Conservation (phyloP, 2,888 invertebrate species). For the Spilosoma lubricipeda region DNA sequence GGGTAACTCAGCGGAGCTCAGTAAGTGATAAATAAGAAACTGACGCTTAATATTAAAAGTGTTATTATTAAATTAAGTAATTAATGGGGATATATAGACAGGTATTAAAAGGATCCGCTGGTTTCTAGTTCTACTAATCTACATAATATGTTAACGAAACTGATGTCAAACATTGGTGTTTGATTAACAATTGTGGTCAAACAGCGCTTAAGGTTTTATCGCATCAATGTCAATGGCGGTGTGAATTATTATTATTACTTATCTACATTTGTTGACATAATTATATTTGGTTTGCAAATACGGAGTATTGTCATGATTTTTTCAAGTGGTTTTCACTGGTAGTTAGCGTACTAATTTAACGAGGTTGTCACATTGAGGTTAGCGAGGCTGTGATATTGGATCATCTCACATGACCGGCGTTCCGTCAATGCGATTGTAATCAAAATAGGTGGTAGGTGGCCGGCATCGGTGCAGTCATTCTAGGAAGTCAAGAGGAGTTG, state of each 20-base stretch:
- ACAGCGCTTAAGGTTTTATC: background rate
- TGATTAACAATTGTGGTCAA: constrained; percentile 9
- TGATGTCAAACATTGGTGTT: background rate
- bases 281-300: constrained; percentile 4
- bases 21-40: background rate
- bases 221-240: constrained; percentile 9
- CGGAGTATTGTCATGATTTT: constrained; percentile 3
- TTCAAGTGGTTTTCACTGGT: constrained; percentile 9
- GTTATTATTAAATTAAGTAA: background rate
- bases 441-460: constrained; percentile 55
- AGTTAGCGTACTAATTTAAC: constrained; percentile 13
- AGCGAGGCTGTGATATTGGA: constrained; percentile 23
- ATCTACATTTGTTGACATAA: constrained; percentile 9
- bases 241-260: background rate
- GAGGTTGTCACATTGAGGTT: constrained; percentile 36
- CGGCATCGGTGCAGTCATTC: constrained; percentile 56
- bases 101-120: background rate
- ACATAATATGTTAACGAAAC: background rate
- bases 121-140: background rate
- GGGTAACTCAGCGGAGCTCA: no score
- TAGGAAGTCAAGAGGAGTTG: constrained; percentile 53
- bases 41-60: background rate
- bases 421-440: constrained; percentile 49
- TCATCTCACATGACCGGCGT: constrained; percentile 62
- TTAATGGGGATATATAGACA: background rate